These are phyloP conservation scores for Diploscapter pachys DNA, from an alignment of 1,140 invertebrate genomes.

Conservation along the genomic window DNA sequence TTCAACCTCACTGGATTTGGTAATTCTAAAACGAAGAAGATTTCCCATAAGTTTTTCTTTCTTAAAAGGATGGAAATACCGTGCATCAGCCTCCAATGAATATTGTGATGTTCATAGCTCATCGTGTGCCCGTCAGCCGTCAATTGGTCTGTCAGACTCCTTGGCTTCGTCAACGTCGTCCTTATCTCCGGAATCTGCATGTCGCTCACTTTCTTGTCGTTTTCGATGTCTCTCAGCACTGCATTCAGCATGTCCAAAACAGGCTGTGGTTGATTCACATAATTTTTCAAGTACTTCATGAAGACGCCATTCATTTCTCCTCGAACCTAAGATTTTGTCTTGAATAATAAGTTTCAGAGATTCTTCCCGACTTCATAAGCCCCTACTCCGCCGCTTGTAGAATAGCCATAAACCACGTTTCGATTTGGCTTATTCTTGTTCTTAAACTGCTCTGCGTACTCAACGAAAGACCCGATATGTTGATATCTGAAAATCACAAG, in stretches of 20 bases:
- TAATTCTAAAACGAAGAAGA: constrained; percentile 46
- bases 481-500: constrained; percentile 43
- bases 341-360: background rate
- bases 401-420: constrained; percentile 58
- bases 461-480: constrained; percentile 44
- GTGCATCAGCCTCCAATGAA: constrained; percentile 57
- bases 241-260: constrained; percentile 52
- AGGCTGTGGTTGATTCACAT: constrained; percentile 43
- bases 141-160: constrained; percentile 33
- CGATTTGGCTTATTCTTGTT: constrained; percentile 47
- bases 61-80: constrained; percentile 31
- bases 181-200: constrained; percentile 56
- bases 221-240: constrained; percentile 54
- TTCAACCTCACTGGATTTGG: constrained; percentile 50
- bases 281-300: constrained; percentile 58
- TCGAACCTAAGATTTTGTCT: constrained; percentile 18
- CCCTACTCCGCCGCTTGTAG: constrained; percentile 54
- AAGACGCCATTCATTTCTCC: constrained; percentile 58
- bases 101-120: constrained; percentile 54
- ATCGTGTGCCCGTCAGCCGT: constrained; percentile 50
- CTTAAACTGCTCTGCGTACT: constrained; percentile 52
- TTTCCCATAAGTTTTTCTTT: constrained; percentile 4
- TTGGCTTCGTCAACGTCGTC: constrained; percentile 50
- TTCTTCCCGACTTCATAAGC: constrained; percentile 50
- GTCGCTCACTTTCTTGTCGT: constrained; percentile 54